phyloP scores from a whole-genome alignment of 2,797 vertebrate species.

The Etheostoma perlongum region DNA sequence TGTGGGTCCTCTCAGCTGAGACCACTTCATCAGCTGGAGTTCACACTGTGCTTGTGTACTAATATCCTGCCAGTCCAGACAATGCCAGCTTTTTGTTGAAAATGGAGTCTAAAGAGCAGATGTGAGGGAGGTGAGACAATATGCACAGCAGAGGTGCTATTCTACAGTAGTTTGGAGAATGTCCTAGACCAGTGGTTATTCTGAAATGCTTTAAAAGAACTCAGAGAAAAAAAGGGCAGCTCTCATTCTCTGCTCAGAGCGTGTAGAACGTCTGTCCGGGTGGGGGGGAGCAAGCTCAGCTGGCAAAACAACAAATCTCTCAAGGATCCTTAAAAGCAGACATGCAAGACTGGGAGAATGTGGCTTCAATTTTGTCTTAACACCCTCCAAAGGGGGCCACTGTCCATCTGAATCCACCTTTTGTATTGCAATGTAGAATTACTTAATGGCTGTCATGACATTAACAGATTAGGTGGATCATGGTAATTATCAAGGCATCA shows the following conservation, averaged over 20 bases:
- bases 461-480: neutral
- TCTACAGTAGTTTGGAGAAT: constrained; percentile 69
- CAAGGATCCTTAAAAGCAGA: constrained; percentile 12
- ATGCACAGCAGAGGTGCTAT: constrained; percentile 61
- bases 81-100: constrained; percentile 60
- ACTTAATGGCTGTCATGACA: neutral
- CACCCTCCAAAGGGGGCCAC: constrained; percentile 15
- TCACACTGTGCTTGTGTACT: constrained; percentile 33
- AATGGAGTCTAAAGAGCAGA: constrained; percentile 62
- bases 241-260: constrained; percentile 40
- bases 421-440: neutral
- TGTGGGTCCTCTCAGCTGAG: neutral
- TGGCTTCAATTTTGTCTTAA: constrained; percentile 14
- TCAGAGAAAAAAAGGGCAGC: constrained; percentile 31
- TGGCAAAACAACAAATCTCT: constrained; percentile 22
- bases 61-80: constrained; percentile 44
- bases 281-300: constrained; percentile 5
- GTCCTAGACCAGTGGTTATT: constrained; percentile 61
- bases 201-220: constrained; percentile 63
- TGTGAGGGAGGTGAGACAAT: constrained; percentile 66
- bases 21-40: constrained; percentile 36
- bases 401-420: constrained; percentile 9
- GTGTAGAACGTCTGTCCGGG: neutral
- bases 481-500: neutral
- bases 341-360: constrained; percentile 7